Conservation (phyloP, 2,113 vertebrate species). For the Megaceryle maxima region DNA sequence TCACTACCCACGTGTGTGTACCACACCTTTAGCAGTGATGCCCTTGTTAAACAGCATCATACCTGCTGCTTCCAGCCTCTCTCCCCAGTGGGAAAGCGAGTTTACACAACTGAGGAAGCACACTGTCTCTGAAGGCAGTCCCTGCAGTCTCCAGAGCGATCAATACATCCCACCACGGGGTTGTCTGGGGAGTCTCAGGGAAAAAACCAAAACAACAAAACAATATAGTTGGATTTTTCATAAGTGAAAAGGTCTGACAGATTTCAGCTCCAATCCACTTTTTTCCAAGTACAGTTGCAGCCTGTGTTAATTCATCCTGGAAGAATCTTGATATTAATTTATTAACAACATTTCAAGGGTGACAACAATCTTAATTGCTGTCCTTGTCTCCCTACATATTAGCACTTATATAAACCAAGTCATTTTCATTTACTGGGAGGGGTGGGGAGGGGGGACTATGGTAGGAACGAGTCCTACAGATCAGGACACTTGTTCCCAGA, state of each 20-base stretch:
- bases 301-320: neutral
- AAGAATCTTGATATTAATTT: neutral
- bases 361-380: neutral
- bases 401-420: neutral
- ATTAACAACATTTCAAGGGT: neutral
- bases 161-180: slow-evolving; percentile 15
- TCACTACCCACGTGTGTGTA: rapidly evolving
- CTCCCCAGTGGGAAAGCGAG: neutral
- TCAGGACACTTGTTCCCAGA: neutral
- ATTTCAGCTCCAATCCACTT: neutral
- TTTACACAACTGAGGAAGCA: neutral
- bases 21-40: neutral
- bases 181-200: neutral
- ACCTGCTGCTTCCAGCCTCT: neutral
- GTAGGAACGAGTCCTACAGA: neutral
- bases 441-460: too few species aligned
- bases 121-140: neutral
- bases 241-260: neutral
- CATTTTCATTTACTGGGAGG: neutral
- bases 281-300: neutral
- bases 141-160: neutral
- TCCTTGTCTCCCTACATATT: neutral
- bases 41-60: neutral
- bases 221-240: neutral
- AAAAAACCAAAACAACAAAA: neutral